Evolutionary conservation across 2,797 vertebrate species (phyloP), one percentile per base, ranked within the genome.

Genomic region (Varecia variegata): DNA sequence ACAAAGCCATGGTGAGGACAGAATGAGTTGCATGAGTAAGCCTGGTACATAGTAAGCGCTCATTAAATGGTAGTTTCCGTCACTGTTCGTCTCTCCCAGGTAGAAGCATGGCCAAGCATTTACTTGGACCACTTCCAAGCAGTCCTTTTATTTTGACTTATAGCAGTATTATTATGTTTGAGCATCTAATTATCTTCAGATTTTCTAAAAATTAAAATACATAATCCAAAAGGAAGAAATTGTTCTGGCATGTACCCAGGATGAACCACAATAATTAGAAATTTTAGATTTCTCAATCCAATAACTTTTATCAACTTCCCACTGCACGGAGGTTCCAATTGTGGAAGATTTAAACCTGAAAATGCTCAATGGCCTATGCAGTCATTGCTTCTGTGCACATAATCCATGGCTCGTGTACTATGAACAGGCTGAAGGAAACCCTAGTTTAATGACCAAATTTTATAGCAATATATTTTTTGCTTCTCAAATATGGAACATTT

Each of bases 401-500:
- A 95, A 93, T 73, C 85, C n/a, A 71, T 14, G 76, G 71, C 73
- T 87, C 7, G 5, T 84, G 71, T n/a, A 47, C 14, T 94, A 25
- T 77, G 82, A 95, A 82, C 23, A 83, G 23, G 40, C 27, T 23
- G 32, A 81, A 97, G 68, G 30, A 92, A 92, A 35, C 62, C 11
- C 25, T 70, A 11, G 52, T 52, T 93, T 91, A 96, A 96, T 87
- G 60, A 62, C 38, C 56, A 94, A 50, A 23, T 76, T 90, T 93
- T 97, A 94, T 35, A 67, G 45, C 58, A 67, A 60, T 80, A 15
- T 80, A 35, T 43, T 56, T 67, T 93, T 96, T 88, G 45, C 60
- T 96, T 93, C 68, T 96, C 47, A 87, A 83, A 77, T 83, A 74
- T 71, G 38, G 21, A 68, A 85, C 3, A 52, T 62, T 97, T 97